Evolutionary conservation across 2,888 invertebrate genomes (phyloP).

Genomic region (Formica aserva): DNA sequence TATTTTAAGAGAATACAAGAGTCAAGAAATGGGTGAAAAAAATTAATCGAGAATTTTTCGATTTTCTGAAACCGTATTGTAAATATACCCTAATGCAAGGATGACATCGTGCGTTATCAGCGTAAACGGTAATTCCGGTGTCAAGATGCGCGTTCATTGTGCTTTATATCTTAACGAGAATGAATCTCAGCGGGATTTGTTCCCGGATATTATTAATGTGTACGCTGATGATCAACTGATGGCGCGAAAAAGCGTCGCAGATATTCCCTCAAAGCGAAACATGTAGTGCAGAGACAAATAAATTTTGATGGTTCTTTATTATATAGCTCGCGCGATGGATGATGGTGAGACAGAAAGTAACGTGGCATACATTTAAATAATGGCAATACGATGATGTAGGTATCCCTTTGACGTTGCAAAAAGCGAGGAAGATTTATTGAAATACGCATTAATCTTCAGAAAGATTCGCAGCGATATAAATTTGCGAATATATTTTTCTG

Average conservation of each 20-base stretch:
- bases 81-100: neutral
- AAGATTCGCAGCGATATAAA: constrained; percentile 1
- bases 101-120: neutral
- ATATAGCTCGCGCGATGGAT: constrained; percentile 11
- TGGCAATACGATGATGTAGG: neutral
- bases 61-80: neutral
- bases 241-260: neutral
- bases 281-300: constrained; percentile 4
- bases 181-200: neutral
- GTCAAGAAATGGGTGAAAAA: neutral
- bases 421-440: neutral
- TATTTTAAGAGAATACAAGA: neutral
- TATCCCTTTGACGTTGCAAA: neutral
- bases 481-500: constrained; percentile 3
- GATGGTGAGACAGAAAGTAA: constrained; percentile 13
- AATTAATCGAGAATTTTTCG: neutral
- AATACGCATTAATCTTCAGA: constrained; percentile 30
- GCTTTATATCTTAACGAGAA: constrained; percentile 4
- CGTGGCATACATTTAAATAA: constrained; percentile 31
- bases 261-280: neutral
- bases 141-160: constrained; percentile 3
- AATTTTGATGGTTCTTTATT: constrained; percentile 30
- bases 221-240: constrained; percentile 8
- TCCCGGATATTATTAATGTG: constrained; percentile 8
- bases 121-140: neutral